Percentiles rank a stretch among this genome's conserved stretches.
phyloP scores from a whole-genome alignment of 2,113 vertebrate genomes.

The Callionymus lyra region DNA sequence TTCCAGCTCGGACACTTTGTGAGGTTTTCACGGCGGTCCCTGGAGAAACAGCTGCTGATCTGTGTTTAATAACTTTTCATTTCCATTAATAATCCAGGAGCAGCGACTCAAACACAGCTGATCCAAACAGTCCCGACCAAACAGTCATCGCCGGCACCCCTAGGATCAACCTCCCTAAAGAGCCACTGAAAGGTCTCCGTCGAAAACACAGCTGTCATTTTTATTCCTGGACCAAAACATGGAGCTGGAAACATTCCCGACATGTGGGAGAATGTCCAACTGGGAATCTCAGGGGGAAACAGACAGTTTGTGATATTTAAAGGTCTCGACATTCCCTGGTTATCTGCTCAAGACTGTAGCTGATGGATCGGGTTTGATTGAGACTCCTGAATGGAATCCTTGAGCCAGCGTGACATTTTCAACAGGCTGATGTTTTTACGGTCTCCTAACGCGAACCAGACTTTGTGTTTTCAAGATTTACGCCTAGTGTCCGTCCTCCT shows the following conservation, averaged over 20 bases:
- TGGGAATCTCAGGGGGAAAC: conserved; percentile 23
- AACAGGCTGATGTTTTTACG: background rate
- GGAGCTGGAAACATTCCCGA: conserved; percentile 41
- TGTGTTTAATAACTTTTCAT: too few relatives aligned
- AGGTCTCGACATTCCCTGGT: conserved; percentile 23
- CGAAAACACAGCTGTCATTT: conserved; percentile 55
- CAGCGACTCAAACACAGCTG: conserved; percentile 13
- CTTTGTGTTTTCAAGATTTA: too few relatives aligned
- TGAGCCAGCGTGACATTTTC: background rate
- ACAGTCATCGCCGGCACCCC: conserved; percentile 23
- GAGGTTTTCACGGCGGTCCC: too few relatives aligned
- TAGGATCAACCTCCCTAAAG: conserved; percentile 10
- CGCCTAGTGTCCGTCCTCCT: too few relatives aligned
- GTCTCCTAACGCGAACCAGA: conserved; percentile 1
- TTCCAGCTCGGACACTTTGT: too few relatives aligned
- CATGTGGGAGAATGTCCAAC: conserved; percentile 51
- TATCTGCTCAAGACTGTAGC: background rate
- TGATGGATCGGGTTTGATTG: conserved; percentile 1
- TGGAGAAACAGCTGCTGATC: too few relatives aligned
- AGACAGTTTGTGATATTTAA: conserved; percentile 27
- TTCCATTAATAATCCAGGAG: too few relatives aligned
- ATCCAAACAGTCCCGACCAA: conserved; percentile 5
- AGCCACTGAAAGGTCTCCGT: conserved; percentile 19
- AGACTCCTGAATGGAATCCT: too few relatives aligned
- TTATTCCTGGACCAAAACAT: conserved; percentile 37